Base-by-base conservation (phyloP, 2,113 vertebrate species). In the Atractosteus spatula region DNA sequence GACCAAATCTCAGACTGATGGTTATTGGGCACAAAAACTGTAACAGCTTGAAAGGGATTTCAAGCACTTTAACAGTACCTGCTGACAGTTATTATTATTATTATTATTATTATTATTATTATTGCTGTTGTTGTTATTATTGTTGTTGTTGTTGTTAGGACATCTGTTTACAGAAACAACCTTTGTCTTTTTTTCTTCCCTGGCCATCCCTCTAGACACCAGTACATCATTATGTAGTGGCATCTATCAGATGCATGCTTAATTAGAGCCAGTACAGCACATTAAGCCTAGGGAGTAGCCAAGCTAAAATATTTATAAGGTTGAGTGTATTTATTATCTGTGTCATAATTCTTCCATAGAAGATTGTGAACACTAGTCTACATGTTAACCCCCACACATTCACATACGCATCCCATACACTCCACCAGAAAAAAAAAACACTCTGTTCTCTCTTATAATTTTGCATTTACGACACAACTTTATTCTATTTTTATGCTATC, bases 281-380 rank as follows among this genome's bases (percentile, higher is more conserved):
- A 92, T 90, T 90, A 90, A 87, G 87, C 86, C 83, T 74, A 77
- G 82, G 81, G 85, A 88, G 87, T 89, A 86, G 84, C 85, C 82
- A 74, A 82, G 78, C 85, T 92, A 79, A 90, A 92, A 92, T 91
- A 92, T 92, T 91, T 88, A 92, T 92, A 88, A 88, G 88, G 83
- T 87, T 84, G 83, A 84, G 79, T 89, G 83, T 91, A 91, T 92
- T 90, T 91, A 92, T 92, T 85, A 91, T 85, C 88, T 84, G 75
- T 85, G 84, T 87, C 85, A 85, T 85, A 83, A 87, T 87, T 84
- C 76, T 82, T 89, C 84, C 87, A 83, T 82, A 81, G 80, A 78
- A 81, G 77, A 82, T 71, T 84, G 71, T 68, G 75, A 80, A 75
- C 72, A 68, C 65, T 74, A 69, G 73, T 77, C 62, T 64, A 62